Conservation (phyloP, 2,888 invertebrate genomes). For the Tholera decimalis region DNA sequence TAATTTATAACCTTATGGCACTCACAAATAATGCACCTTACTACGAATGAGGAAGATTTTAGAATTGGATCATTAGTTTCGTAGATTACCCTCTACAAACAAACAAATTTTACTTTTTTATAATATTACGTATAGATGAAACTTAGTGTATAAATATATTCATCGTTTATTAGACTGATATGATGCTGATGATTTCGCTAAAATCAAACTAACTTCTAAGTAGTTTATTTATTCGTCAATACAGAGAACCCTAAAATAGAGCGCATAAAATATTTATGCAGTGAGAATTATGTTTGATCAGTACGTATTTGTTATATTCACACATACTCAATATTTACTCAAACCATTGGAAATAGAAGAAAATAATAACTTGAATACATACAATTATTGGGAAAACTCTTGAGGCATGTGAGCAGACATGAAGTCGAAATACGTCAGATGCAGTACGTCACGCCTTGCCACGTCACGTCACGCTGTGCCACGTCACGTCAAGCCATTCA, state of each 20-base stretch:
- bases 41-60: too few relatives aligned
- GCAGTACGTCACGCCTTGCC: neutral
- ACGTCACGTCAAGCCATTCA: neutral
- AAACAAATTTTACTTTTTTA: too few relatives aligned
- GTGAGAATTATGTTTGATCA: conserved; percentile 48
- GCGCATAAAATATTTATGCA: conserved; percentile 56
- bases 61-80: too few relatives aligned
- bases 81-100: too few relatives aligned
- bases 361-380: conserved; percentile 10
- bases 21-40: too few relatives aligned
- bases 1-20: too few relatives aligned
- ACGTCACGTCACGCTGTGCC: neutral
- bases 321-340: conserved; percentile 31
- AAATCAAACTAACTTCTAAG: too few relatives aligned
- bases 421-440: neutral
- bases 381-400: neutral
- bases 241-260: conserved; percentile 36
- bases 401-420: neutral
- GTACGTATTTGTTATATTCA: conserved; percentile 36
- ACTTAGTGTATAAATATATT: too few relatives aligned
- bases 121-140: too few relatives aligned
- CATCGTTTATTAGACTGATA: too few relatives aligned
- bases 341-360: conserved; percentile 24
- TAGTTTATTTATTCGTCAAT: neutral
- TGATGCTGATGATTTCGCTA: too few relatives aligned